These are phyloP conservation scores for Cyrtodaria siliqua DNA, from an alignment of 2,888 invertebrate species.

Conservation along the genomic window DNA sequence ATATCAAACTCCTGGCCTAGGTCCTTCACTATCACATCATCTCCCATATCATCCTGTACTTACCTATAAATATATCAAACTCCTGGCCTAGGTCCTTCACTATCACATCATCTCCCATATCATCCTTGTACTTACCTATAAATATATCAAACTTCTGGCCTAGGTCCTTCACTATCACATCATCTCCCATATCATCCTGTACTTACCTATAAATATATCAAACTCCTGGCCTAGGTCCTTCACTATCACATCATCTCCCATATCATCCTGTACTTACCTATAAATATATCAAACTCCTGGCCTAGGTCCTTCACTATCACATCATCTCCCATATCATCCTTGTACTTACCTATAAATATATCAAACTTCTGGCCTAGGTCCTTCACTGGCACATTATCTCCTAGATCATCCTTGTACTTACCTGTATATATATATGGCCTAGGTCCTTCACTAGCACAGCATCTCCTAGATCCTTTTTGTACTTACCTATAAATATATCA, in stretches of 20 bases:
- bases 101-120: slow-evolving; percentile 29
- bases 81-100: slow-evolving; percentile 48
- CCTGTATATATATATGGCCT: too few relatives aligned
- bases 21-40: too few relatives aligned
- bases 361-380: too few relatives aligned
- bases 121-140: too few relatives aligned
- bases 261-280: too few relatives aligned
- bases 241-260: slow-evolving; percentile 39
- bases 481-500: slow-evolving; percentile 60
- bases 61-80: slow-evolving; percentile 65
- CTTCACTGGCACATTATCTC: too few relatives aligned
- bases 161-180: slow-evolving; percentile 38
- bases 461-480: slow-evolving; percentile 44
- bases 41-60: too few relatives aligned
- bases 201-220: slow-evolving; percentile 61
- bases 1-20: slow-evolving; percentile 58
- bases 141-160: slow-evolving; percentile 61
- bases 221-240: slow-evolving; percentile 49
- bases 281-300: slow-evolving; percentile 63
- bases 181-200: slow-evolving; percentile 44
- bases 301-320: slow-evolving; percentile 37
- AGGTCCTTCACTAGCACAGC: slow-evolving; percentile 41
- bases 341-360: slow-evolving; percentile 35
- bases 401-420: too few relatives aligned
- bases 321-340: slow-evolving; percentile 43